Percentiles rank a stretch among this genome's conserved stretches.
Evolutionary conservation across 2,113 vertebrate genomes (phyloP).

Genomic region (Chelonoidis abingdonii): DNA sequence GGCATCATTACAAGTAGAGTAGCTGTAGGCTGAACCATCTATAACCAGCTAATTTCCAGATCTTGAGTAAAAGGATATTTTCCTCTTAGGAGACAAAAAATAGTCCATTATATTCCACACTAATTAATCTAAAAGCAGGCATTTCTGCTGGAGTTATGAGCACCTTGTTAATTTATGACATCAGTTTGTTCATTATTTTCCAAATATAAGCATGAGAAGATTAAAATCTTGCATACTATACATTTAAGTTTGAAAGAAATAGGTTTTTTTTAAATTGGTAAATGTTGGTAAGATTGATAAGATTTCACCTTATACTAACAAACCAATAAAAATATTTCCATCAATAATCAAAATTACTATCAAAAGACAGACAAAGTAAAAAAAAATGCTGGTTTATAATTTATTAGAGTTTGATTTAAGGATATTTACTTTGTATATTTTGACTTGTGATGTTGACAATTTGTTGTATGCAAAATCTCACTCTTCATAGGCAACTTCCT

Average conservation of each 20-base stretch:
- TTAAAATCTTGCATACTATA: neutral
- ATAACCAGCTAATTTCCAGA: neutral
- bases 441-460: neutral
- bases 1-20: neutral
- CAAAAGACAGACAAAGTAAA: neutral
- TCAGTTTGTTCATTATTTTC: neutral
- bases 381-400: neutral
- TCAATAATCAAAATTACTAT: neutral
- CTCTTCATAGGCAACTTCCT: neutral
- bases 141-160: neutral
- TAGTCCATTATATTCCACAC: neutral
- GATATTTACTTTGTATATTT: neutral
- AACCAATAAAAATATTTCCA: neutral
- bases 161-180: neutral
- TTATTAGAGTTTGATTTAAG: neutral
- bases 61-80: neutral
- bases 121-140: neutral
- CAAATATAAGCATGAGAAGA: neutral
- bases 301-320: neutral
- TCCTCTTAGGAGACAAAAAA: neutral
- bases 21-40: neutral
- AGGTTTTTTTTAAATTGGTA: neutral
- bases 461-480: neutral
- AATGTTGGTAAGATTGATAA: neutral
- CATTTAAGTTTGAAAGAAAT: neutral